Evolutionary conservation across 2,888 invertebrate genomes (phyloP), one percentile per base, ranked within the genome.

Genomic region (Melanargia galathea): DNA sequence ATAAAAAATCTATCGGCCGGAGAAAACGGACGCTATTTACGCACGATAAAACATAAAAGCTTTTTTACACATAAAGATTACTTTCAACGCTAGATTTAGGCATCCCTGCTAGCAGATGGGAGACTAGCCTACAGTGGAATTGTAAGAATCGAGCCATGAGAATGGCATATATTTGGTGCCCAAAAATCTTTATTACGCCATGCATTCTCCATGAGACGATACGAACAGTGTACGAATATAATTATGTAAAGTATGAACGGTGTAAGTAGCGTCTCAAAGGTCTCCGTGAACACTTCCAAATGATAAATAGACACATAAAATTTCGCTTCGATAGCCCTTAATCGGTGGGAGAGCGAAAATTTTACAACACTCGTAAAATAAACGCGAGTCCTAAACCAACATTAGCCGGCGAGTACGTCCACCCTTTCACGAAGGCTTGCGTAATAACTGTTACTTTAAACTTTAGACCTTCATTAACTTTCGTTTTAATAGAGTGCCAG

Each of bases 361-460:
- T 13, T 52, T 35, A 35, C 35, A 18, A 22, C 52, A 6, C 33
- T 52, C 52, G 52, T 49, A 52, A 52, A 33, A 52, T 35, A 35
- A 35, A 33, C 51, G 22, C 35, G 52, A 20, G 52, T 20, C 52
- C 35, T 20, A 35, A 52, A 33, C 13, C 20, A 13, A 24, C 48
- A 26, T 3, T 8, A 13, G 6, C 13, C 46, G 20, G 13, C 46
- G 46, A 16, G 40, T 1, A 13, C 38, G n/a, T 6, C 40, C 16
- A 6, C 40, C 7, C 7, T 10, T 2, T 10, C 6, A 11, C 6
- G 10, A 4, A 13, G 7, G 26, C 24, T 13, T 3, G 13, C n/a
- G 26, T 2, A n/a, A 46, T 11, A 26, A 49, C 26, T 48, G 48
- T 48, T 48, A 48, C 26, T n/a, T 26, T 49, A 26, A 8, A 49